Conservation (phyloP, 2,797 vertebrate genomes). For the Sternarchorhynchus goeldii region DNA sequence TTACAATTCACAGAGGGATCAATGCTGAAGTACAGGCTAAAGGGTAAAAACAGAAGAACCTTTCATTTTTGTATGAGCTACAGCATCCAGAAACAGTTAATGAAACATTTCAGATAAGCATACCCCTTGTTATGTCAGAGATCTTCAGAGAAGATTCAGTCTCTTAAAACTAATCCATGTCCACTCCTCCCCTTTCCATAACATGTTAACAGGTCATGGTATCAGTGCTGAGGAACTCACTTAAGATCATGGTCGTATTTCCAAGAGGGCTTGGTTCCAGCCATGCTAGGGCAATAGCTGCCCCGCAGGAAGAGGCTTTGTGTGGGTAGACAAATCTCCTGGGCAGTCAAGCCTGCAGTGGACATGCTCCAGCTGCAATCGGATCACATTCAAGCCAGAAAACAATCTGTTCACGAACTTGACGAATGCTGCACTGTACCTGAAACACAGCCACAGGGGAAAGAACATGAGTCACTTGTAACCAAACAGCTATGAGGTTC, state of each 20-base stretch:
- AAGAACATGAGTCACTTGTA: constrained; percentile 52
- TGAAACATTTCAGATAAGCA: not conserved
- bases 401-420: constrained; percentile 72
- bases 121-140: constrained; percentile 6
- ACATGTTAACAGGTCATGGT: constrained; percentile 21
- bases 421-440: constrained; percentile 73
- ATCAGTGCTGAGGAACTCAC: constrained; percentile 75
- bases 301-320: constrained; percentile 84
- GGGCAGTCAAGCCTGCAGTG: constrained; percentile 89
- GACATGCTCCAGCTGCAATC: constrained; percentile 85
- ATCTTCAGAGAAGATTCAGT: constrained; percentile 18
- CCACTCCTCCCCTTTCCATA: constrained; percentile 33
- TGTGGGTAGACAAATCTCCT: constrained; percentile 87
- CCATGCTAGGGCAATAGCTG: constrained; percentile 83
- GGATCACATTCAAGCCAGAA: constrained; percentile 76
- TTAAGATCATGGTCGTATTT: constrained; percentile 76
- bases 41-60: constrained; percentile 30
- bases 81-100: not conserved
- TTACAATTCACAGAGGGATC: constrained; percentile 79
- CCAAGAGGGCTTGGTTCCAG: constrained; percentile 85
- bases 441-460: constrained; percentile 63
- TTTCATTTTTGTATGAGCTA: constrained; percentile 6
- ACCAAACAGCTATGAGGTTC: constrained; percentile 29
- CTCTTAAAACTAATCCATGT: constrained; percentile 30
- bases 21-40: constrained; percentile 84